These are phyloP conservation scores for Fulica atra DNA, from an alignment of 2,113 vertebrate species.

Conservation along the genomic window DNA sequence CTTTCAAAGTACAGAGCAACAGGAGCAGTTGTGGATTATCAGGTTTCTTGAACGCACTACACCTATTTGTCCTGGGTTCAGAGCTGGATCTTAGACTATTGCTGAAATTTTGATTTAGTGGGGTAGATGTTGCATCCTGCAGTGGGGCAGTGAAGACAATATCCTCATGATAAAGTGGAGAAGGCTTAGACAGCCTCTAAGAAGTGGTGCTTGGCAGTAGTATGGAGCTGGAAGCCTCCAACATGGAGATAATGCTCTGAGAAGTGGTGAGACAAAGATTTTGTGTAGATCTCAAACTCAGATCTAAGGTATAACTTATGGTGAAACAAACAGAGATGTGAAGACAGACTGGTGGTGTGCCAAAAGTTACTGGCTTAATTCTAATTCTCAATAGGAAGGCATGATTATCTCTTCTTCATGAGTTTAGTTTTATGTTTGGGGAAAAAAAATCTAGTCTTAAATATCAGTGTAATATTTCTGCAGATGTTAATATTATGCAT, in stretches of 20 bases:
- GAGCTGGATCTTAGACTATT: background rate
- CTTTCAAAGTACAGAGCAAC: background rate
- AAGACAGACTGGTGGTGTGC: background rate
- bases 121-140: background rate
- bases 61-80: background rate
- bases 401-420: background rate
- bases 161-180: background rate
- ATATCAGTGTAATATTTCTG: background rate
- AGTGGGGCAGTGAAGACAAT: background rate
- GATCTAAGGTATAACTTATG: background rate
- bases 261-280: background rate
- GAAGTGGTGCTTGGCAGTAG: background rate
- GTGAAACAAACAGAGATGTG: background rate
- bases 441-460: background rate
- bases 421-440: background rate
- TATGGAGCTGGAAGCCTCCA: background rate
- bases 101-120: background rate
- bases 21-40: background rate
- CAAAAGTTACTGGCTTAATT: background rate
- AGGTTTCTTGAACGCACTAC: background rate
- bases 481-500: background rate
- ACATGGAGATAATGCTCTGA: background rate
- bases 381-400: background rate
- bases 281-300: background rate
- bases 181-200: background rate